Conservation (phyloP, 2,797 vertebrate species). For the Ficedula albicollis region DNA sequence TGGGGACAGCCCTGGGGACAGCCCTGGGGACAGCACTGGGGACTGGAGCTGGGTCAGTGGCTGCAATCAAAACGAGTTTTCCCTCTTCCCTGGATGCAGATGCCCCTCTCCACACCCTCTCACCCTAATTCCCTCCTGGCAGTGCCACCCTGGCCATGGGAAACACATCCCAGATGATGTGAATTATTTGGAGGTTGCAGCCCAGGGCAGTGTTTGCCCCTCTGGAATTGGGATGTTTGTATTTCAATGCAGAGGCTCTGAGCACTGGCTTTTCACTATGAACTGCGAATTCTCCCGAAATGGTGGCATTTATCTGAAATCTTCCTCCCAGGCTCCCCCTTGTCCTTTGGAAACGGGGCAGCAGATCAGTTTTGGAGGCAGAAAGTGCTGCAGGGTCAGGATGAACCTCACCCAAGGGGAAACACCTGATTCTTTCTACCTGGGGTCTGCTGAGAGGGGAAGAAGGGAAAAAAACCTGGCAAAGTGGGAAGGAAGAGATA, state of each 20-base stretch:
- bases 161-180: background rate
- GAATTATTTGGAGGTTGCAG: background rate
- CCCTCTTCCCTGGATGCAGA: background rate
- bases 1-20: background rate
- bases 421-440: background rate
- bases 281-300: fast-evolving
- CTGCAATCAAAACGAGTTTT: background rate
- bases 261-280: background rate
- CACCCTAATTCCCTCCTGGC: background rate
- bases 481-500: background rate
- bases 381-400: background rate
- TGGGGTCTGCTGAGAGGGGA: background rate
- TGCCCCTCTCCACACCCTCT: fast-evolving
- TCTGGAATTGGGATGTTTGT: background rate
- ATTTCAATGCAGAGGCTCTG: background rate
- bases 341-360: background rate
- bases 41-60: no score
- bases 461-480: background rate
- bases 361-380: background rate
- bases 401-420: background rate
- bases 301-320: background rate
- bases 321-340: background rate
- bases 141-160: background rate
- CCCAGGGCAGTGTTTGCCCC: background rate
- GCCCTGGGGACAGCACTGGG: no score